These are phyloP conservation scores for Elephas maximus DNA, from an alignment of 2,113 vertebrate species.

Conservation along the genomic window DNA sequence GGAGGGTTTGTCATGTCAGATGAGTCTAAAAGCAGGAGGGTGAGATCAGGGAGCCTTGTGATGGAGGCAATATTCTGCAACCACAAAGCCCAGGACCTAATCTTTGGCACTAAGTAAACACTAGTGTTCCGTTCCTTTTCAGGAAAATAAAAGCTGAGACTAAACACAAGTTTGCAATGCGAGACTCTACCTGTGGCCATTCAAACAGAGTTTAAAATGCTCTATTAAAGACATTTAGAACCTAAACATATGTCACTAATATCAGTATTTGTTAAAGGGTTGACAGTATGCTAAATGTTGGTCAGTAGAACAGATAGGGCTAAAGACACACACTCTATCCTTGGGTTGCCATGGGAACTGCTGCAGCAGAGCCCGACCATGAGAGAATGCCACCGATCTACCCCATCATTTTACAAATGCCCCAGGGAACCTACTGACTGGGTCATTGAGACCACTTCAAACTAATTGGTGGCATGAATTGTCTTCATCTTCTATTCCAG, in stretches of 20 bases:
- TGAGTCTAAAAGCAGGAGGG: constrained; percentile 14
- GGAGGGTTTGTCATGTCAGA: constrained; percentile 40
- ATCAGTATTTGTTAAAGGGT: neutral
- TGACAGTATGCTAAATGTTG: neutral
- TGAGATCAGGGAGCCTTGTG: neutral
- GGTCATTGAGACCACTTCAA: neutral
- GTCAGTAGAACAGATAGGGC: neutral
- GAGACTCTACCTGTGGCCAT: neutral
- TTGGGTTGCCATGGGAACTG: neutral
- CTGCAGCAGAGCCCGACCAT: neutral
- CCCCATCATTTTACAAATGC: neutral
- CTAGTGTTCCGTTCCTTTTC: neutral
- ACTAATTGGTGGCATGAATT: neutral
- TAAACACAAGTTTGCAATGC: neutral
- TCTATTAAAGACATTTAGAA: neutral
- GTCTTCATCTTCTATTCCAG: neutral
- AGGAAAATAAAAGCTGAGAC: neutral
- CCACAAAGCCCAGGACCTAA: neutral
- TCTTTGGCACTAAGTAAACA: neutral
- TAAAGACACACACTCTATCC: neutral
- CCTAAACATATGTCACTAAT: neutral
- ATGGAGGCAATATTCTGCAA: neutral
- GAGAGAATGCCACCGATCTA: neutral
- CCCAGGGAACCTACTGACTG: neutral
- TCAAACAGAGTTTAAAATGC: neutral